These are phyloP conservation scores for Perdita meconis DNA, from an alignment of 2,888 invertebrate species.

Conservation along the genomic window DNA sequence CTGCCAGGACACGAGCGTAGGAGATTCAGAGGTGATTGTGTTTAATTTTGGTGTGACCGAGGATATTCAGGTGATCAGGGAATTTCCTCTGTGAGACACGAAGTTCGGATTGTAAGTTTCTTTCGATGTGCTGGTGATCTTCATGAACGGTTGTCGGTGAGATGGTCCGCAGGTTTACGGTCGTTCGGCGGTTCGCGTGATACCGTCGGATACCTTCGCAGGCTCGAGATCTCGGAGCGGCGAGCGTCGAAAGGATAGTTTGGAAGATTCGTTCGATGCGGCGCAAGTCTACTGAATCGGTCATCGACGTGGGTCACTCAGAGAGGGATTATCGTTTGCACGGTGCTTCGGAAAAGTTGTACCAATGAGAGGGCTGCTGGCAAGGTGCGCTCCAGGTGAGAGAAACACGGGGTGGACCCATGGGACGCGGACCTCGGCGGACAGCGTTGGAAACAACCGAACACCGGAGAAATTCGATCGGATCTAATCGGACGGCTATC, in stretches of 20 bases:
- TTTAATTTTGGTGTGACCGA: not conserved
- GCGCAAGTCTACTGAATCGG: not conserved
- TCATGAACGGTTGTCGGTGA: not conserved
- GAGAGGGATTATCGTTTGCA: slow-evolving; percentile 19
- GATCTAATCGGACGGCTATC: slow-evolving; percentile 40
- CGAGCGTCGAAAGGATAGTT: not conserved
- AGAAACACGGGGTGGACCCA: slow-evolving; percentile 68
- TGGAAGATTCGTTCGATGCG: slow-evolving; percentile 16
- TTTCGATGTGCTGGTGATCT: not conserved
- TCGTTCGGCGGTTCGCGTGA: slow-evolving; percentile 52
- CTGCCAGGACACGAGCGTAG: not conserved
- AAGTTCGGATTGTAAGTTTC: not conserved
- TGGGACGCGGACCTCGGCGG: slow-evolving; percentile 62
- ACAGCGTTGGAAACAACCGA: slow-evolving; percentile 47
- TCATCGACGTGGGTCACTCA: not conserved
- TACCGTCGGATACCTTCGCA: slow-evolving; percentile 65
- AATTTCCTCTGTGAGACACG: not conserved
- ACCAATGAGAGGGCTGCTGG: slow-evolving; percentile 63
- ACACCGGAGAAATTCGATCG: slow-evolving; percentile 46
- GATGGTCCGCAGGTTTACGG: slow-evolving; percentile 41
- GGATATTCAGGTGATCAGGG: no score
- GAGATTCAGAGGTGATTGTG: slow-evolving; percentile 1
- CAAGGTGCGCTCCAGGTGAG: slow-evolving; percentile 60
- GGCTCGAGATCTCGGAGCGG: not conserved
- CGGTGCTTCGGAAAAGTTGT: slow-evolving; percentile 29